These are phyloP conservation scores for Cydia fagiglandana DNA, from an alignment of 1,140 invertebrate genomes.

Conservation along the genomic window DNA sequence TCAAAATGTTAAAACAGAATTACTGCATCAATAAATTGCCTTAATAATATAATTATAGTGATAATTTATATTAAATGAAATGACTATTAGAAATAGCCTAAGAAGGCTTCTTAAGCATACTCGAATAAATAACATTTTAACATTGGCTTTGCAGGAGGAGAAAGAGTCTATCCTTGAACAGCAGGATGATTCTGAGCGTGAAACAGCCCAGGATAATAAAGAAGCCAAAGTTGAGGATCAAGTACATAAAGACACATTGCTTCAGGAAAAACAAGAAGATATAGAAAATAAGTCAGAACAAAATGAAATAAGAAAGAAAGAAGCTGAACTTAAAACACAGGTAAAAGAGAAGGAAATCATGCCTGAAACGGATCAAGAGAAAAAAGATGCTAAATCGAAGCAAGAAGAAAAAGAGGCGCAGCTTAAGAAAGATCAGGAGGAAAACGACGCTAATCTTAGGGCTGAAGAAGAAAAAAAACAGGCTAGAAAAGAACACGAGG, in stretches of 20 bases:
- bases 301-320: conserved; percentile 41
- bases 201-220: conserved; percentile 36
- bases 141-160: conserved; percentile 40
- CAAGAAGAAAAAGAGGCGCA: not conserved
- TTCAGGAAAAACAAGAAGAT: conserved; percentile 35
- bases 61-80: too few relatives aligned
- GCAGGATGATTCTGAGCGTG: conserved; percentile 35
- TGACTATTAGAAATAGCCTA: too few relatives aligned
- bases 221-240: conserved; percentile 34
- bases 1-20: too few relatives aligned
- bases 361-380: conserved; percentile 34
- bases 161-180: conserved; percentile 40
- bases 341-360: conserved; percentile 40
- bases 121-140: conserved; percentile 1
- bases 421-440: not conserved
- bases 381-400: not conserved
- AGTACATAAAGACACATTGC: conserved; percentile 38
- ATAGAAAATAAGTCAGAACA: conserved; percentile 33
- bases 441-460: not conserved
- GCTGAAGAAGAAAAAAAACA: not conserved
- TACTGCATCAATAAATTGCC: too few relatives aligned
- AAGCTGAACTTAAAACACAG: conserved; percentile 36
- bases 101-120: too few relatives aligned
- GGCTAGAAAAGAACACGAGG: conserved; percentile 33
- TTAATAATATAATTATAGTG: too few relatives aligned